phyloP scores from a whole-genome alignment of 2,797 vertebrate species.

The Pangasius sanitwongsei region DNA sequence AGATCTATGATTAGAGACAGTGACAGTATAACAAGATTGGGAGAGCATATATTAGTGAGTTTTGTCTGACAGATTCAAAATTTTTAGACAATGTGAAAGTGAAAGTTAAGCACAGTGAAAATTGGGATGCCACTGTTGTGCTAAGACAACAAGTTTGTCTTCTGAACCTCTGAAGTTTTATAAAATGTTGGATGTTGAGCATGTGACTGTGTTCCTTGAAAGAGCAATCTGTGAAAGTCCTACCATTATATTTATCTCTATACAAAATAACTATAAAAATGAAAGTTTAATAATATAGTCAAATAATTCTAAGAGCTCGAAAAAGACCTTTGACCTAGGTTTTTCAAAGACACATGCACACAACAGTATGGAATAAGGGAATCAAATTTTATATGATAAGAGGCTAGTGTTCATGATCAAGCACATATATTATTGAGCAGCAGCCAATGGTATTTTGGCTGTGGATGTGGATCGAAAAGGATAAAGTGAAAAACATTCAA shows the following conservation, averaged over 20 bases:
- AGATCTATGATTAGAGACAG: conserved; percentile 43
- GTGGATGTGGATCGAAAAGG: conserved; percentile 48
- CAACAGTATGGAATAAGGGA: conserved; percentile 1
- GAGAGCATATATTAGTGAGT: conserved; percentile 40
- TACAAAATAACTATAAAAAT: not conserved
- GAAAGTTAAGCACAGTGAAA: conserved; percentile 25
- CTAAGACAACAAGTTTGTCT: conserved; percentile 22
- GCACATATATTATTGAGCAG: conserved; percentile 39
- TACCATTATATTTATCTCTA: not conserved
- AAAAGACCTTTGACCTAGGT: not conserved
- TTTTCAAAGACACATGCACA: not conserved
- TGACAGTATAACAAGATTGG: conserved; percentile 28
- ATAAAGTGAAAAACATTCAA: conserved; percentile 16
- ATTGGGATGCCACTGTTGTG: conserved; percentile 24
- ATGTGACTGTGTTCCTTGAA: not conserved
- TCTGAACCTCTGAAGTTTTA: conserved; percentile 4
- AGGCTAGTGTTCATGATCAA: conserved; percentile 48
- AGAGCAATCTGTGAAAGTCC: not conserved
- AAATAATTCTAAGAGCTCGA: not conserved
- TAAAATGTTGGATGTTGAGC: not conserved
- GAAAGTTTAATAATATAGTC: not conserved
- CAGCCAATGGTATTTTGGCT: conserved; percentile 52
- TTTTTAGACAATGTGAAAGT: conserved; percentile 45
- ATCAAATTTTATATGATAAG: conserved; percentile 28
- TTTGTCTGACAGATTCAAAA: conserved; percentile 31